phyloP scores from a whole-genome alignment of 64 coral and sea anemone species.

The Pachyseris speciosa region DNA sequence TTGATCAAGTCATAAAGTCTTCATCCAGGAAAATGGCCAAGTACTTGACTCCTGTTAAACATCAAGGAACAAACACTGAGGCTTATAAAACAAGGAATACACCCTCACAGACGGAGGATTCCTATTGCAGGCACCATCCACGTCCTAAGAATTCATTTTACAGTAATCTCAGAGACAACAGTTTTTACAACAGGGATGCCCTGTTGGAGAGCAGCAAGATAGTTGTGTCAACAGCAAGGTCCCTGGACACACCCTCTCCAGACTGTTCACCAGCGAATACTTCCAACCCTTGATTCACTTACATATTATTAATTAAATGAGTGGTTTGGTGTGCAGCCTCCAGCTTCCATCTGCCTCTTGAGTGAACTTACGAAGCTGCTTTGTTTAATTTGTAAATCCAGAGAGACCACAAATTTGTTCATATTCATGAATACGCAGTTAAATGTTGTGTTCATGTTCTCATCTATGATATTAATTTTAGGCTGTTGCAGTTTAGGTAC shows the following conservation, averaged over 20 bases:
- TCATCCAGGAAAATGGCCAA: constrained; percentile 85
- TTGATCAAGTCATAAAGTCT: constrained; percentile 68
- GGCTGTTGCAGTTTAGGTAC: no score
- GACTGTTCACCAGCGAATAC: background rate
- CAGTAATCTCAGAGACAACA: constrained; percentile 38
- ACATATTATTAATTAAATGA: no score
- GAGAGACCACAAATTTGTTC: no score
- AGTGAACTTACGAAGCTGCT: no score
- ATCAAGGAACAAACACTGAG: constrained; percentile 52
- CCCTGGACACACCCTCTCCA: constrained; percentile 70
- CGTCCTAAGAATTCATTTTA: constrained; percentile 49
- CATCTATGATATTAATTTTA: no score
- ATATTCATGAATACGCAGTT: no score
- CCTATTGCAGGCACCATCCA: background rate
- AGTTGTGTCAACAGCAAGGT: constrained; percentile 67
- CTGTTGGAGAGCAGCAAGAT: constrained; percentile 69
- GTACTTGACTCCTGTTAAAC: constrained; percentile 74
- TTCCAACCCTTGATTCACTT: background rate
- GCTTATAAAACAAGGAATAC: constrained; percentile 14
- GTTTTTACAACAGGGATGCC: constrained; percentile 38
- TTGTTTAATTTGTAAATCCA: no score
- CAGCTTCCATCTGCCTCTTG: no score
- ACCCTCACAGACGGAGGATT: constrained; percentile 52
- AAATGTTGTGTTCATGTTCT: no score
- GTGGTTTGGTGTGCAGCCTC: no score